Evolutionary conservation across 1,140 invertebrate species (phyloP).

Genomic region (Listronotus oregonensis): DNA sequence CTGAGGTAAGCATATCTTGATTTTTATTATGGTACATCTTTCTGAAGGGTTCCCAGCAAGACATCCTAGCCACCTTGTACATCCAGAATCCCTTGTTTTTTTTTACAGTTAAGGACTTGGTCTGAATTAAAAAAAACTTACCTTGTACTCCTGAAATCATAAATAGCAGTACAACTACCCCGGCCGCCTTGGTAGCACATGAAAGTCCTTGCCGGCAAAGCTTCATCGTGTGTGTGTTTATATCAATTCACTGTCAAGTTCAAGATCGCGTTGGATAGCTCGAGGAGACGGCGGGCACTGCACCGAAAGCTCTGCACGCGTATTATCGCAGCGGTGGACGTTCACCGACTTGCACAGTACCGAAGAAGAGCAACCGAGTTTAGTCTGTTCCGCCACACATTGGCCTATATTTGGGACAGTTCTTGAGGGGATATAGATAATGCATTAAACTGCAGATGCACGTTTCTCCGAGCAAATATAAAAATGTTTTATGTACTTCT

Average conservation of each 20-base stretch:
- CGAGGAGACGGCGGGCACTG: slow-evolving; percentile 12
- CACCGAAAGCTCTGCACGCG: slow-evolving; percentile 14
- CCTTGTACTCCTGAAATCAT: slow-evolving; percentile 8
- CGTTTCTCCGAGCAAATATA: slow-evolving; percentile 6
- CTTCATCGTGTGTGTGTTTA: slow-evolving; percentile 5
- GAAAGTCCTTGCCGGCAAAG: slow-evolving; percentile 9
- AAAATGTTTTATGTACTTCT: slow-evolving; percentile 8
- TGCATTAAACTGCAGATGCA: slow-evolving; percentile 13
- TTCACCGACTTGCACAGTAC: slow-evolving; percentile 22
- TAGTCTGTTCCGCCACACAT: slow-evolving; percentile 10
- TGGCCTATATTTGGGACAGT: slow-evolving; percentile 32
- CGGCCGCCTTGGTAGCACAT: not conserved
- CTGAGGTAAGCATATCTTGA: too few relatives aligned
- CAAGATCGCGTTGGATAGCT: slow-evolving; percentile 15
- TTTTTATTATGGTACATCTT: too few relatives aligned
- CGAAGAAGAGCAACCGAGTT: slow-evolving; percentile 19
- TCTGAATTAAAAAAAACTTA: slow-evolving; percentile 5
- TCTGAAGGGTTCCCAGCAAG: too few relatives aligned
- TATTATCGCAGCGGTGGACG: slow-evolving; percentile 19
- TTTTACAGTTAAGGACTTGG: too few relatives aligned
- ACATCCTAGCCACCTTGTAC: too few relatives aligned
- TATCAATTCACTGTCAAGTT: slow-evolving; percentile 32
- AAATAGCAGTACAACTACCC: slow-evolving; percentile 3
- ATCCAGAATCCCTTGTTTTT: too few relatives aligned
- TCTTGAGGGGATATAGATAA: slow-evolving; percentile 22